Percentiles rank a stretch among this genome's conserved stretches.
Evolutionary conservation across 2,888 invertebrate species (phyloP).

Genomic region (Drosophila demipolita): DNA sequence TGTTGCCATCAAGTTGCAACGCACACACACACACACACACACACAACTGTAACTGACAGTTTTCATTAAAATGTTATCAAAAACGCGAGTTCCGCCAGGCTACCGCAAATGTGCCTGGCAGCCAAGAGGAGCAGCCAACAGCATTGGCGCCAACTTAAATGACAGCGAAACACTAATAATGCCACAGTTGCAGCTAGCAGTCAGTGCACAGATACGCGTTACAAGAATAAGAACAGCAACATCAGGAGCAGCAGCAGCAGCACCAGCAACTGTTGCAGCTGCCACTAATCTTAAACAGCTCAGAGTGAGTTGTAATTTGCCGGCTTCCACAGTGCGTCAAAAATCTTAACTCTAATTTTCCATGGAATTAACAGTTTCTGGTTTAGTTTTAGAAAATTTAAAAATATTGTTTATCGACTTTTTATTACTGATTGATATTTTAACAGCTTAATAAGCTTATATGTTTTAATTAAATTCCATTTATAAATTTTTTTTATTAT

Average conservation of each 20-base stretch:
- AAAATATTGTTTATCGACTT: neutral
- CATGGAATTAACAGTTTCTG: neutral
- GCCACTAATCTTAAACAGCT: conserved; percentile 59
- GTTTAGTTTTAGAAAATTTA: neutral
- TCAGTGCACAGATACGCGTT: conserved; percentile 17
- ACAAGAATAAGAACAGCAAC: neutral
- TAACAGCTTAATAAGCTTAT: neutral
- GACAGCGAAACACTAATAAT: conserved; percentile 68
- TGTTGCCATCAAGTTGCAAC: conserved; percentile 41
- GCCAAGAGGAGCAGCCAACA: conserved; percentile 9
- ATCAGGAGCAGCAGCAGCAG: conserved; percentile 15
- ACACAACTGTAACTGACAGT: conserved; percentile 76
- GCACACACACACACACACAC: conserved; percentile 15
- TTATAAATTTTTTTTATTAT: too few species aligned
- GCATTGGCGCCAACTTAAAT: conserved; percentile 44
- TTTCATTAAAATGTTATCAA: conserved; percentile 83
- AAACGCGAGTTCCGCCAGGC: conserved; percentile 68
- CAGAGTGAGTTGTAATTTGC: conserved; percentile 30
- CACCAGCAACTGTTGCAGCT: conserved; percentile 39
- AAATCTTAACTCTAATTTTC: neutral
- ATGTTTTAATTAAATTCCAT: too few species aligned
- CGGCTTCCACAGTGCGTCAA: neutral
- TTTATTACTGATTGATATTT: neutral
- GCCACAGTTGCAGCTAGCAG: conserved; percentile 37
- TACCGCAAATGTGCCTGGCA: conserved; percentile 67